A percentile compares a stretch with the other conserved stretches of the same genome.
Conservation (phyloP, 2,888 invertebrate species). For the Rotaria sp. region DNA sequence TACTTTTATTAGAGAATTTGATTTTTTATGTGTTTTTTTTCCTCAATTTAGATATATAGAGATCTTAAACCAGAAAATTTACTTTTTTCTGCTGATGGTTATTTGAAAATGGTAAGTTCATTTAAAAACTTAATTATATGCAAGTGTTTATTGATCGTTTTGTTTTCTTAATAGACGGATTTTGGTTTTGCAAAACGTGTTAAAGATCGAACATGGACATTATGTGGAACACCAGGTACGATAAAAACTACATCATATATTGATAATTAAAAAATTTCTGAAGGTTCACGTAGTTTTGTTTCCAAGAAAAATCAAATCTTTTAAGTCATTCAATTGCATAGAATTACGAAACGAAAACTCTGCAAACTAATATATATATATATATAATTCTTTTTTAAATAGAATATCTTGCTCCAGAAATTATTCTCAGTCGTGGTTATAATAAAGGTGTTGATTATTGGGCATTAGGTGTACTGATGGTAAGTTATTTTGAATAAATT, state of each 20-base stretch:
- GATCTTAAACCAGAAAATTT: conserved; percentile 34
- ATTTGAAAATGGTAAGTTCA: background rate
- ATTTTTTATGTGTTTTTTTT: background rate
- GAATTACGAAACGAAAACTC: no score
- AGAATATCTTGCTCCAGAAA: conserved; percentile 33
- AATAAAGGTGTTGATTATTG: conserved; percentile 33
- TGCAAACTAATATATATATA: no score
- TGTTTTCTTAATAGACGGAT: background rate
- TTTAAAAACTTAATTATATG: background rate
- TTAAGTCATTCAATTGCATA: no score
- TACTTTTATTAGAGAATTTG: background rate
- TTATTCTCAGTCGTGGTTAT: conserved; percentile 31
- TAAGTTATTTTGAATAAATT: background rate
- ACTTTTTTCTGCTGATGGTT: background rate
- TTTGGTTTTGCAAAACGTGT: conserved; percentile 32
- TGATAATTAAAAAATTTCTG: no score
- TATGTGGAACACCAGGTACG: conserved; percentile 29
- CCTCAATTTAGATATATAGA: background rate
- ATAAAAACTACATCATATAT: no score
- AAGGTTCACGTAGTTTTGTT: no score
- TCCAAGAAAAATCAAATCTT: no score
- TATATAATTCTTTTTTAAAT: no score
- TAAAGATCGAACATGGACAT: conserved; percentile 31
- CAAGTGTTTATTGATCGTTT: background rate
- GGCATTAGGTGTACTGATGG: conserved; percentile 30